phyloP scores from a whole-genome alignment of 2,888 invertebrate species.

The Noctua comes region DNA sequence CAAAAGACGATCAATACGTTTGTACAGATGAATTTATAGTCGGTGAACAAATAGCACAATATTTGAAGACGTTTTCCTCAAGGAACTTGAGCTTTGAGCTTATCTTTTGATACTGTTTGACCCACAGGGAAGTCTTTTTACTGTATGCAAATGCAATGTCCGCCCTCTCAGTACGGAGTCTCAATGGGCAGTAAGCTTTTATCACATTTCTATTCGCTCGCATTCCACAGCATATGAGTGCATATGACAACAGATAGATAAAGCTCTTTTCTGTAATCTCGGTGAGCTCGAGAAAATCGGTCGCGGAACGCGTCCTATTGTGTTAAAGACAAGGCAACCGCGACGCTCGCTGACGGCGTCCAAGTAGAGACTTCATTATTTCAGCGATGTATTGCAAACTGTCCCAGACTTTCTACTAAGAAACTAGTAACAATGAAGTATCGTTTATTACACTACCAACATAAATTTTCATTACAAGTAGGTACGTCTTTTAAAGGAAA shows the following conservation, averaged over 20 bases:
- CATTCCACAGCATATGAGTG: conserved; percentile 55
- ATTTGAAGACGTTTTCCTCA: conserved; percentile 16
- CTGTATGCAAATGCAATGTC: conserved; percentile 50
- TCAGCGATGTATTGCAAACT: conserved; percentile 46
- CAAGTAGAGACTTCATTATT: conserved; percentile 37
- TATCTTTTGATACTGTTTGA: conserved; percentile 31
- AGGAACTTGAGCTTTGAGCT: conserved; percentile 1
- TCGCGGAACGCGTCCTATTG: conserved; percentile 64
- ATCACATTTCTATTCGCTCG: conserved; percentile 49
- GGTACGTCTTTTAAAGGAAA: conserved; percentile 71
- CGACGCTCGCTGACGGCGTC: conserved; percentile 14
- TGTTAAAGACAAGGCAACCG: conserved; percentile 63
- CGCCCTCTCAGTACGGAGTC: conserved; percentile 16
- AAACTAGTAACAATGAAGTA: conserved; percentile 69
- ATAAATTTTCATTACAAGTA: conserved; percentile 81
- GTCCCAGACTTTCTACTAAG: conserved; percentile 47
- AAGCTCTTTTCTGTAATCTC: conserved; percentile 67
- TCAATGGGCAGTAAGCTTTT: conserved; percentile 53
- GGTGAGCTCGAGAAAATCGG: conserved; percentile 64
- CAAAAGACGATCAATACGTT: conserved; percentile 62
- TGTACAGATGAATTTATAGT: conserved; percentile 42
- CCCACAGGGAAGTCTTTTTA: conserved; percentile 37
- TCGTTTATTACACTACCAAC: conserved; percentile 74
- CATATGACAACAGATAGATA: conserved; percentile 64
- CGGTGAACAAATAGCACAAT: conserved; percentile 32